phyloP scores from a whole-genome alignment of 2,888 invertebrate species.

The Netelia fuscicornis region DNA sequence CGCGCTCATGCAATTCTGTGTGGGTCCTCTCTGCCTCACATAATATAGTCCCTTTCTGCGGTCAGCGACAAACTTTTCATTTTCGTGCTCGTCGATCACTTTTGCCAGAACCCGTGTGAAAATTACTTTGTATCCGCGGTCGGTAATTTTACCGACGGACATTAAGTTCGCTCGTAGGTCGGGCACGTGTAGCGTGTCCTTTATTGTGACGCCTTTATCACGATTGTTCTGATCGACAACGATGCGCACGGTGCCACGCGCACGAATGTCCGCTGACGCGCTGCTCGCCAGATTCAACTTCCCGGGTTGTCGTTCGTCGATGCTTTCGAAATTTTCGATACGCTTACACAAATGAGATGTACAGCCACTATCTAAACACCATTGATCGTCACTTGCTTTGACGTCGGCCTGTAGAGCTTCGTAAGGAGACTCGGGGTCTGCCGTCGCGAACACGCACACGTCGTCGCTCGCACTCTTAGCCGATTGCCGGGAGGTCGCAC shows the following conservation, averaged over 20 bases:
- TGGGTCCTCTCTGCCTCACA: slow-evolving; percentile 18
- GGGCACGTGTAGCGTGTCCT: slow-evolving; percentile 51
- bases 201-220: slow-evolving; percentile 43
- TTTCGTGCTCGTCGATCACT: slow-evolving; percentile 48
- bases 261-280: slow-evolving; percentile 49
- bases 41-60: slow-evolving; percentile 61
- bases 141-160: slow-evolving; percentile 57
- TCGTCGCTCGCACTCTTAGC: slow-evolving; percentile 48
- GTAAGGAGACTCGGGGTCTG: background rate
- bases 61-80: slow-evolving; percentile 50
- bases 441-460: slow-evolving; percentile 31
- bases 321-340: slow-evolving; percentile 45
- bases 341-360: slow-evolving; percentile 61
- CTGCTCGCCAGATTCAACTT: slow-evolving; percentile 63
- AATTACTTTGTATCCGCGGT: slow-evolving; percentile 41
- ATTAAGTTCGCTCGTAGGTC: slow-evolving; percentile 58
- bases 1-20: slow-evolving; percentile 12
- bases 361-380: slow-evolving; percentile 67
- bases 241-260: slow-evolving; percentile 41
- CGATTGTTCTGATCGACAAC: slow-evolving; percentile 3
- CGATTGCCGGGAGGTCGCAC: slow-evolving; percentile 4
- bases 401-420: slow-evolving; percentile 33
- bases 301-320: slow-evolving; percentile 34
- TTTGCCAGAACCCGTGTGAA: slow-evolving; percentile 55
- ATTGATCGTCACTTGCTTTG: slow-evolving; percentile 14